Conservation (phyloP, 2,797 vertebrate species). For the Sebastolobus altivelis region DNA sequence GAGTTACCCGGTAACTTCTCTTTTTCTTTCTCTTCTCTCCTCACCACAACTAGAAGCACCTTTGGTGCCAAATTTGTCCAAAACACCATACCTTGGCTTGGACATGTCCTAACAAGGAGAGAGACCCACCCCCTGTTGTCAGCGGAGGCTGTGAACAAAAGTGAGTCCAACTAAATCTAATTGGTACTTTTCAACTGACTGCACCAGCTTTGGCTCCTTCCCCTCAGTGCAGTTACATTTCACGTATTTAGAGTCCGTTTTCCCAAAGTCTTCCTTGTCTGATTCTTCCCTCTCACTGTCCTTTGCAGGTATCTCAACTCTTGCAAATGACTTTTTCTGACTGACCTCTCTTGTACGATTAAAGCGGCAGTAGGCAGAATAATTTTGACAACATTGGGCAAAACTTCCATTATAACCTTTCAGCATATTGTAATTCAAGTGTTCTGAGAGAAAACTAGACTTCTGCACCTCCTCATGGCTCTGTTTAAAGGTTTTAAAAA, state of each 20-base stretch:
- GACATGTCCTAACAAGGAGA: conserved; percentile 25
- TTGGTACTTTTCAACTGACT: conserved; percentile 39
- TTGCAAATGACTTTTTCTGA: not conserved
- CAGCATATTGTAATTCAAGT: too few species aligned
- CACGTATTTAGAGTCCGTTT: conserved; percentile 18
- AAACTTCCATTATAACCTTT: too few species aligned
- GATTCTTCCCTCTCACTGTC: not conserved
- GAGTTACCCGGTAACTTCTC: not conserved
- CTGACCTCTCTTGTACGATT: not conserved
- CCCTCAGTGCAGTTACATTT: conserved; percentile 22
- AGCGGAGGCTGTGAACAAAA: conserved; percentile 28
- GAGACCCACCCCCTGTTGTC: conserved; percentile 1
- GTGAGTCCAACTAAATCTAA: conserved; percentile 28
- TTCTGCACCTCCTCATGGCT: too few species aligned
- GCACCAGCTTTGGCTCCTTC: conserved; percentile 20
- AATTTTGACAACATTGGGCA: too few species aligned
- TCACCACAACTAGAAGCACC: not conserved
- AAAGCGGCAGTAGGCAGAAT: not conserved
- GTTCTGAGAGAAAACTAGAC: too few species aligned
- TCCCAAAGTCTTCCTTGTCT: not conserved
- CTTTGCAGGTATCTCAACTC: conserved; percentile 6
- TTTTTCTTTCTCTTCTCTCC: not conserved
- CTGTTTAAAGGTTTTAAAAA: too few species aligned
- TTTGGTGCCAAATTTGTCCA: conserved; percentile 1
- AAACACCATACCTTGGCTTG: conserved; percentile 16